Evolutionary conservation across 92 coral and sea anemone species (phyloP).

Genomic region (Nematostella vectensis): DNA sequence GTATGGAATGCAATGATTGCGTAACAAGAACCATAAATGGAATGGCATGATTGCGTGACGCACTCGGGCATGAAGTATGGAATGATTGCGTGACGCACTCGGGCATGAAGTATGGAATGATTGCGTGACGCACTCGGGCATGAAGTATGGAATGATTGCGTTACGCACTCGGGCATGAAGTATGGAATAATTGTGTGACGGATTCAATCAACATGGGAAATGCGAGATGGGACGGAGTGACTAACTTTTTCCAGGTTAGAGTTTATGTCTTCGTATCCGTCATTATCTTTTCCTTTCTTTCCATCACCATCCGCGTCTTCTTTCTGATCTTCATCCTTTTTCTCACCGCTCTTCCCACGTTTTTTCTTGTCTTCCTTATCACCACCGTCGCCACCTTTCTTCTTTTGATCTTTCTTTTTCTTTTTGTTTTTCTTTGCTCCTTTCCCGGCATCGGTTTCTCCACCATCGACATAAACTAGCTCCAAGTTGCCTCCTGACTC

Average conservation of each 20-base stretch:
- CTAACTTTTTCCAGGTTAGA: constrained; percentile 2
- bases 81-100: no score
- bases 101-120: no score
- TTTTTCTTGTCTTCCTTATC: background rate
- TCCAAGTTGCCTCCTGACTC: constrained; percentile 19
- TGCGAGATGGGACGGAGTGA: no score
- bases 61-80: no score
- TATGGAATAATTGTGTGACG: no score
- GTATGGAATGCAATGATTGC: no score
- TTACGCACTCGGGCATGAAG: no score
- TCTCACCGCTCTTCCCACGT: background rate
- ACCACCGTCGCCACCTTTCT: constrained; percentile 6
- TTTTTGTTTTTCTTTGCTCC: constrained; percentile 2
- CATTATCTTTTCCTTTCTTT: background rate
- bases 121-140: no score
- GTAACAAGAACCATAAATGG: no score
- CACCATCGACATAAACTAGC: constrained; percentile 20
- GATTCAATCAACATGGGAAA: no score
- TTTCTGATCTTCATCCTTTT: constrained; percentile 11
- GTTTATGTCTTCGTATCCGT: constrained; percentile 1
- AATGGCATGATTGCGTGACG: no score
- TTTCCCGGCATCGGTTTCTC: constrained; percentile 2
- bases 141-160: no score
- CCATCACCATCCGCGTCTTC: background rate
- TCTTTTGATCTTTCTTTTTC: background rate